Percentiles rank a stretch among this genome's conserved stretches.
Evolutionary conservation across 2,888 invertebrate species (phyloP).

Genomic region (Scelioninae gen. 2): DNA sequence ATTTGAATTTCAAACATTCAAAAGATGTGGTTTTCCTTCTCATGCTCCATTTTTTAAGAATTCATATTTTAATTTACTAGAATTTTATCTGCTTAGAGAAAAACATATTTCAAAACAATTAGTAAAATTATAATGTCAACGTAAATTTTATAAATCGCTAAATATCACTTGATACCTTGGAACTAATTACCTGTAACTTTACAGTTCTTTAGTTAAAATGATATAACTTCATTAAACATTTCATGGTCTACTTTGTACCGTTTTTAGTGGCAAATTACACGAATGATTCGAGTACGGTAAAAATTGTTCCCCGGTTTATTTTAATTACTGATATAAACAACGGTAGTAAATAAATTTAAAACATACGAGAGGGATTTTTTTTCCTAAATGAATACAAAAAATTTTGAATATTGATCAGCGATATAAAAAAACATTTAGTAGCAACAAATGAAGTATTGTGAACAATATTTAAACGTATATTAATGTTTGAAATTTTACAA

Average conservation of each 20-base stretch:
- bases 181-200: slow-evolving; percentile 27
- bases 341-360: slow-evolving; percentile 15
- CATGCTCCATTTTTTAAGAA: no score
- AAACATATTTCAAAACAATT: not conserved
- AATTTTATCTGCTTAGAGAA: no score
- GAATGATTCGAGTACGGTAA: slow-evolving; percentile 16
- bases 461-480: no score
- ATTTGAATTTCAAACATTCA: no score
- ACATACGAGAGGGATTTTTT: not conserved
- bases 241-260: slow-evolving; percentile 34
- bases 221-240: slow-evolving; percentile 29
- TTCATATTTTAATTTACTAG: no score
- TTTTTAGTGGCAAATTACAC: slow-evolving; percentile 34
- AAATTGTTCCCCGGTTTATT: slow-evolving; percentile 21
- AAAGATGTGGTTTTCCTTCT: no score
- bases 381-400: not conserved
- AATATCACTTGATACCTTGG: slow-evolving; percentile 13
- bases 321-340: slow-evolving; percentile 12
- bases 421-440: not conserved
- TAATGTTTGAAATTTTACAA: no score
- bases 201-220: slow-evolving; percentile 33
- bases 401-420: not conserved
- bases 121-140: slow-evolving; percentile 15
- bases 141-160: slow-evolving; percentile 35
- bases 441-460: no score